Evolutionary conservation across 2,888 invertebrate genomes (phyloP).

Genomic region (Lycocerus yunnanus): DNA sequence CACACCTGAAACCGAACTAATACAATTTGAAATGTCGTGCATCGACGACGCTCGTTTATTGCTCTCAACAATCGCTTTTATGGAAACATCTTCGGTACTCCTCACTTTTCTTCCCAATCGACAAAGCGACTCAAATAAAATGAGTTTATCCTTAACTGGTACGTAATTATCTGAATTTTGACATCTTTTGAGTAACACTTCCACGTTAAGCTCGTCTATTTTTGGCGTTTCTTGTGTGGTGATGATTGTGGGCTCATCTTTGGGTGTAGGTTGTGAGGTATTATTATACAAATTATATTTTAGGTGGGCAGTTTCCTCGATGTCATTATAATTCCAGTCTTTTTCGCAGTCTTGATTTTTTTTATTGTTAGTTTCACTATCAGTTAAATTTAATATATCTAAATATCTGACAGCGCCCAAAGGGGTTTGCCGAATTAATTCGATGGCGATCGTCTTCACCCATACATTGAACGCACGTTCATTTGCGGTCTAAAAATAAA

Average conservation of each 20-base stretch:
- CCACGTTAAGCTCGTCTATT: constrained; percentile 43
- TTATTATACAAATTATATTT: constrained; percentile 16
- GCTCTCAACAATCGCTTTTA: constrained; percentile 51
- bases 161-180: constrained; percentile 68
- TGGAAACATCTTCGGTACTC: constrained; percentile 67
- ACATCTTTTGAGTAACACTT: constrained; percentile 58
- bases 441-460: constrained; percentile 75
- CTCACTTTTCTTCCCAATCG: constrained; percentile 65
- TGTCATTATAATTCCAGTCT: constrained; percentile 47
- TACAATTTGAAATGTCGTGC: constrained; percentile 63
- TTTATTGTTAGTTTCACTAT: constrained; percentile 46
- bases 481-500: constrained; percentile 66
- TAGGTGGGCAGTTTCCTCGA: constrained; percentile 19
- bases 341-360: constrained; percentile 36
- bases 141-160: constrained; percentile 71
- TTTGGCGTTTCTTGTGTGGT: constrained; percentile 1
- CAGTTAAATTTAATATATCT: constrained; percentile 68
- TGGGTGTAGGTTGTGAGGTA: constrained; percentile 5
- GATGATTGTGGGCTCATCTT: neutral
- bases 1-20: constrained; percentile 58
- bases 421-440: constrained; percentile 76
- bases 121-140: constrained; percentile 72
- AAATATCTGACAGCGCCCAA: constrained; percentile 73
- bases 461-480: constrained; percentile 73
- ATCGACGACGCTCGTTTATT: constrained; percentile 68